Evolutionary conservation across 2,113 vertebrate species (phyloP).

Genomic region (Tachuris rubrigastra): DNA sequence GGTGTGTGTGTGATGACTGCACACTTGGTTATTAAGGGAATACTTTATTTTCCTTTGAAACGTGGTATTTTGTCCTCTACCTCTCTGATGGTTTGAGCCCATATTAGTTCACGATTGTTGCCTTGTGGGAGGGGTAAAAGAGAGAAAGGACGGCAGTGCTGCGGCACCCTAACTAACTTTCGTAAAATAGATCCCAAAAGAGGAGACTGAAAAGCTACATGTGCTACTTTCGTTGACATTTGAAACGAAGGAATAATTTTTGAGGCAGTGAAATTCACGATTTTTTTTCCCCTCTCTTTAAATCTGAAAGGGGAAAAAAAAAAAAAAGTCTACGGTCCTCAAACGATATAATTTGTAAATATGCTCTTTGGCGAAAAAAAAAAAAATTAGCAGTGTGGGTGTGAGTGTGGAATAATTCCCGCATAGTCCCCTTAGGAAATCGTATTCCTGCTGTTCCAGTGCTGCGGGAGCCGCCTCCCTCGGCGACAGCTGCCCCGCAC

Average conservation of each 20-base stretch:
- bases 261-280: neutral
- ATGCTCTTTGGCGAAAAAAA: neutral
- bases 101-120: neutral
- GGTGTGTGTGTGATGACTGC: neutral
- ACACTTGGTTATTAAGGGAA: neutral
- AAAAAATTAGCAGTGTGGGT: neutral
- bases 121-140: neutral
- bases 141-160: neutral
- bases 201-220: neutral
- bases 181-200: neutral
- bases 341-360: neutral
- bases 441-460: neutral
- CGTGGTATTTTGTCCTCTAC: neutral
- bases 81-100: neutral
- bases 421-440: neutral
- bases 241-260: too few relatives aligned
- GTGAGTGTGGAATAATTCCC: neutral
- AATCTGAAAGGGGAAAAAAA: neutral
- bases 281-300: neutral
- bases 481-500: neutral
- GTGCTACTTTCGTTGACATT: neutral
- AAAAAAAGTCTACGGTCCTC: neutral
- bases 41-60: neutral
- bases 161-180: neutral
- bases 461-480: neutral